Percentiles rank a stretch among this genome's conserved stretches.
Evolutionary conservation across 2,113 vertebrate genomes (phyloP).

Genomic region (Paralichthys olivaceus): DNA sequence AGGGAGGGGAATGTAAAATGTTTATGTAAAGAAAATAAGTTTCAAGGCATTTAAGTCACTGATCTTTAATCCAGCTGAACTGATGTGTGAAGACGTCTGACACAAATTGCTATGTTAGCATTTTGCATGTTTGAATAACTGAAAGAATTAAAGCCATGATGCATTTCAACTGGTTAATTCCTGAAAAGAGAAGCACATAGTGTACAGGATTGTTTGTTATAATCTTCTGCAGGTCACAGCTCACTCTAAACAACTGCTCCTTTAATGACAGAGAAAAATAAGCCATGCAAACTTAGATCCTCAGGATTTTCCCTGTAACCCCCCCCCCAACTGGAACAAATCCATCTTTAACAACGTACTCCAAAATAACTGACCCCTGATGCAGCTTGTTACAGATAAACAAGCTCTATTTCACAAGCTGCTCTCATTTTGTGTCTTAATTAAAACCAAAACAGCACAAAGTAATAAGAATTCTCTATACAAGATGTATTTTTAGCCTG

Average conservation of each 20-base stretch:
- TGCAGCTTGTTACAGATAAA: constrained; percentile 16
- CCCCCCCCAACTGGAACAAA: not conserved
- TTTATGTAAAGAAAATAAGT: not conserved
- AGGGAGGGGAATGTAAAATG: constrained; percentile 12
- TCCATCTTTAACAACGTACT: constrained; percentile 1
- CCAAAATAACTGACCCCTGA: constrained; percentile 4
- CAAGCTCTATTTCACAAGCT: not conserved
- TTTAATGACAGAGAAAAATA: constrained; percentile 24
- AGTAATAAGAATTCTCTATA: too few species aligned
- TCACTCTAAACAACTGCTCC: constrained; percentile 10
- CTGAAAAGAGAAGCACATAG: not conserved
- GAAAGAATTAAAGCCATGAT: not conserved
- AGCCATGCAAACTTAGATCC: constrained; percentile 3
- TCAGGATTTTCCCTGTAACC: not conserved
- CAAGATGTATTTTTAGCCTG: too few species aligned
- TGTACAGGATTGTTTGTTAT: not conserved
- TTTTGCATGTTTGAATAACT: not conserved
- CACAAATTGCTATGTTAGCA: too few species aligned
- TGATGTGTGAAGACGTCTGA: not conserved
- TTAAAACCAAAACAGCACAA: too few species aligned
- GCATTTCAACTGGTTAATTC: not conserved
- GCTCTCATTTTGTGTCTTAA: not conserved
- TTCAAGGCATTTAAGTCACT: not conserved
- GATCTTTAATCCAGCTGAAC: not conserved
- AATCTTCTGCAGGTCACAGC: not conserved